Percentiles rank a stretch among this genome's conserved stretches.
phyloP scores from a whole-genome alignment of 2,797 vertebrate species.

The Acanthopagrus latus region DNA sequence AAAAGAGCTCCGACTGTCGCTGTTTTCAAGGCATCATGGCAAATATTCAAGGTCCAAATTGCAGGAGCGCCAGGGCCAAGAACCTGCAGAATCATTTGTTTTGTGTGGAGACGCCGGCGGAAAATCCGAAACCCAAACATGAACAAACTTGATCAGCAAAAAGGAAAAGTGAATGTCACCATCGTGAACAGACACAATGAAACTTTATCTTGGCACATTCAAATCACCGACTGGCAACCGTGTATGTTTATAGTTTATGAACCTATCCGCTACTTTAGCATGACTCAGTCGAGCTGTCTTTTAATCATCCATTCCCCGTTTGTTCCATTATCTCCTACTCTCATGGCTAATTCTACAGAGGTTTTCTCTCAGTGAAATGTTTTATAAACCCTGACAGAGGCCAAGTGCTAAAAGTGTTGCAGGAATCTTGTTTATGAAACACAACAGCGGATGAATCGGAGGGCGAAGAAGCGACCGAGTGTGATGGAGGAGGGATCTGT shows the following conservation, averaged over 20 bases:
- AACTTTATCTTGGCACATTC: conserved; percentile 2
- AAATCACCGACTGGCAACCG: conserved; percentile 7
- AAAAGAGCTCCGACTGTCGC: neutral
- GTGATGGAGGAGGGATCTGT: conserved; percentile 32
- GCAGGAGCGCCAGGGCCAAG: conserved; percentile 1
- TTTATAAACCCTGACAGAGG: conserved; percentile 28
- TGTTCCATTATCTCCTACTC: conserved; percentile 3
- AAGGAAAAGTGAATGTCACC: conserved; percentile 25
- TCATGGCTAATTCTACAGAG: neutral
- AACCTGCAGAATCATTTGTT: conserved; percentile 40
- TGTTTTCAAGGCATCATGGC: neutral
- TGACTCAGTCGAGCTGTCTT: conserved; percentile 2
- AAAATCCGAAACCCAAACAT: conserved; percentile 31
- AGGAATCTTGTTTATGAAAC: conserved; percentile 29
- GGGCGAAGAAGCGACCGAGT: conserved; percentile 7
- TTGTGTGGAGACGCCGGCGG: neutral
- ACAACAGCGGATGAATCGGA: conserved; percentile 7
- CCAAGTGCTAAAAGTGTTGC: conserved; percentile 28
- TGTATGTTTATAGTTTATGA: conserved; percentile 24
- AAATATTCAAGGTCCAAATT: conserved; percentile 18
- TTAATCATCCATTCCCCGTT: neutral
- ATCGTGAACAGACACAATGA: neutral
- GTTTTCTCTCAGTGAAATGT: conserved; percentile 24
- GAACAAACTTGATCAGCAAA: conserved; percentile 11
- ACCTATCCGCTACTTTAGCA: neutral